phyloP scores from a whole-genome alignment of 2,113 vertebrate species.

The Proteles cristata region DNA sequence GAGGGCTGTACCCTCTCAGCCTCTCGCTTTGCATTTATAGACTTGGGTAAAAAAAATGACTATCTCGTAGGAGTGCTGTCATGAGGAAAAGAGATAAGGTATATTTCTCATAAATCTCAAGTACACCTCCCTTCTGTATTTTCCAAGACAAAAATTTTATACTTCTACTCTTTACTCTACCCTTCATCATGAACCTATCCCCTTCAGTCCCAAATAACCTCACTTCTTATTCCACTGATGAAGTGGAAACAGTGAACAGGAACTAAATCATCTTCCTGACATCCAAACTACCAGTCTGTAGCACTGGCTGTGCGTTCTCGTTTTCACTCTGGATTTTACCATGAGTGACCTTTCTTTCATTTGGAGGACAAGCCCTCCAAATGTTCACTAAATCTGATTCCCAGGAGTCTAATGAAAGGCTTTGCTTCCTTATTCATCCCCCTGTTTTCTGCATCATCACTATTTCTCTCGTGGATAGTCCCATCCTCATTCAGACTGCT shows the following conservation, averaged over 20 bases:
- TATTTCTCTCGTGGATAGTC: not conserved
- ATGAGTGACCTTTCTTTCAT: not conserved
- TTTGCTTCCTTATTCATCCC: not conserved
- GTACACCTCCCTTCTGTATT: not conserved
- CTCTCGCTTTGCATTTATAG: not conserved
- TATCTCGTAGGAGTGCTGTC: not conserved
- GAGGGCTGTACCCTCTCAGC: accelerated
- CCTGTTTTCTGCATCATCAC: not conserved
- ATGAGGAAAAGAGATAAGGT: not conserved
- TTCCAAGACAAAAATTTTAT: not conserved
- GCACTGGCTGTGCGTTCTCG: not conserved
- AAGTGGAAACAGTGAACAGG: not conserved
- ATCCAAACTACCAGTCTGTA: not conserved
- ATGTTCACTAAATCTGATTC: not conserved
- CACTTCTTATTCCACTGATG: not conserved
- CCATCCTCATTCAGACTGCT: too few relatives aligned
- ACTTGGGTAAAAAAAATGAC: not conserved
- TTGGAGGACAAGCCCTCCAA: not conserved
- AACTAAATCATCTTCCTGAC: not conserved
- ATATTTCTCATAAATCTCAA: not conserved
- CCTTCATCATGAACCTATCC: not conserved
- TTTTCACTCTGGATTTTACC: not conserved
- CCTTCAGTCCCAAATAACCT: not conserved
- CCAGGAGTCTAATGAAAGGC: not conserved
- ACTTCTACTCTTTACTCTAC: not conserved